These are phyloP conservation scores for Agrotis ipsilon DNA, from an alignment of 2,888 invertebrate genomes.

Conservation along the genomic window DNA sequence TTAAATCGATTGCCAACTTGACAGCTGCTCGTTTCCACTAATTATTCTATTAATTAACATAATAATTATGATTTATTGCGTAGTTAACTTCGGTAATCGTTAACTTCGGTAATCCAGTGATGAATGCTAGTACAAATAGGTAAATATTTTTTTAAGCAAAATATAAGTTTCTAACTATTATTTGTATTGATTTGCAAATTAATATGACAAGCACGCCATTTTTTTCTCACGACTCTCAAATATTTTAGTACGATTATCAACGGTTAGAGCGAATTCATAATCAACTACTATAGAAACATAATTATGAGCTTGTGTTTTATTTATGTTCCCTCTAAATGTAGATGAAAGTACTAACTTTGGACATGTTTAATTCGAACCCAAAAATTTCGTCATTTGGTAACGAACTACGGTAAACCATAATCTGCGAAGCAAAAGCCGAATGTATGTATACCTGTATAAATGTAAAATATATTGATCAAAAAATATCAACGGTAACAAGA, in stretches of 20 bases:
- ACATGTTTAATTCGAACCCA: neutral
- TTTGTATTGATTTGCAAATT: constrained; percentile 34
- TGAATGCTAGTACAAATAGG: constrained; percentile 24
- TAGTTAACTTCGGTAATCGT: constrained; percentile 8
- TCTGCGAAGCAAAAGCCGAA: too few species aligned
- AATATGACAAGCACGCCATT: constrained; percentile 14
- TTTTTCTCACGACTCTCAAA: constrained; percentile 6
- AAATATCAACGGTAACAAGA: too few species aligned
- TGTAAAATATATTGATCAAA: too few species aligned
- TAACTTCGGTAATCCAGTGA: constrained; percentile 10
- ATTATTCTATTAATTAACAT: constrained; percentile 43
- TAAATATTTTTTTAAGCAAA: constrained; percentile 12
- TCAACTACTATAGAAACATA: too few species aligned
- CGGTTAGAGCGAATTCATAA: too few species aligned
- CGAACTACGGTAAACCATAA: constrained; percentile 1
- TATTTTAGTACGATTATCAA: constrained; percentile 9
- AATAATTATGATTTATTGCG: constrained; percentile 20
- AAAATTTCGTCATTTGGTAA: neutral
- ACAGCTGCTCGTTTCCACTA: constrained; percentile 26
- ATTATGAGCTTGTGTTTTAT: too few species aligned
- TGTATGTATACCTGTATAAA: too few species aligned
- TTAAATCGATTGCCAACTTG: constrained; percentile 42
- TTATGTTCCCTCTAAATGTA: too few species aligned
- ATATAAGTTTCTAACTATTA: neutral
- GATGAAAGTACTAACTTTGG: neutral